Conservation (phyloP, 2,888 invertebrate genomes). For the Nephrotoma flavescens region DNA sequence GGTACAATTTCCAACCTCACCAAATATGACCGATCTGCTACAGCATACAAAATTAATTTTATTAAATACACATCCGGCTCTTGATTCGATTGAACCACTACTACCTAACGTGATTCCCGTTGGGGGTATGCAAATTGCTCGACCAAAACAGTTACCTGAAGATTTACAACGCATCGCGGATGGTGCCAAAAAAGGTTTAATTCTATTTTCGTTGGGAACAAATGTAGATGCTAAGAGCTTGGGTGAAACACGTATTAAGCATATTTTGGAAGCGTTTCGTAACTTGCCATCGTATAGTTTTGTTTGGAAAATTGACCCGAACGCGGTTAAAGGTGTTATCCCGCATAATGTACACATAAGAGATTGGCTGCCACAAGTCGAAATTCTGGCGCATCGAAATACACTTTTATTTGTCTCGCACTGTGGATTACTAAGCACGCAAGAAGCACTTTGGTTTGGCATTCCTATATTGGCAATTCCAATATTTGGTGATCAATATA, state of each 20-base stretch:
- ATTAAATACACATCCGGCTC: conserved; percentile 12
- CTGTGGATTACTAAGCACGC: conserved; percentile 21
- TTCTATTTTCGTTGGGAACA: conserved; percentile 26
- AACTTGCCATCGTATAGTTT: conserved; percentile 23
- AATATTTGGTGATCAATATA: conserved; percentile 21
- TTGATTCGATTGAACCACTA: conserved; percentile 13
- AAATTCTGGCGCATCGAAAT: conserved; percentile 23
- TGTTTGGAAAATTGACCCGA: conserved; percentile 25
- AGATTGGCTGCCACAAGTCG: conserved; percentile 37
- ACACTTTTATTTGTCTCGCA: conserved; percentile 22
- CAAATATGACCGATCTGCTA: not conserved
- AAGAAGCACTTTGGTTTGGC: conserved; percentile 23
- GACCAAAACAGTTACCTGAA: conserved; percentile 13
- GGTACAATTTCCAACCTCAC: not conserved
- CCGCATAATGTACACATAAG: conserved; percentile 31
- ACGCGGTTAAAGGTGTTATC: conserved; percentile 13
- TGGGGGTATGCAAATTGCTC: conserved; percentile 15
- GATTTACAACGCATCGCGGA: conserved; percentile 20
- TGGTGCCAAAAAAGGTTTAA: conserved; percentile 20
- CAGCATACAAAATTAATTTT: conserved; percentile 10
- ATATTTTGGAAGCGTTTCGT: conserved; percentile 19
- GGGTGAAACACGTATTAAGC: conserved; percentile 12
- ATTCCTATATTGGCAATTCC: conserved; percentile 24
- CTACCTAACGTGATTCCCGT: conserved; percentile 14
- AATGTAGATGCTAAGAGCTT: conserved; percentile 17